A percentile compares a stretch with the other conserved stretches of the same genome.
phyloP scores from a whole-genome alignment of 2,113 vertebrate species.

The Panthera tigris region DNA sequence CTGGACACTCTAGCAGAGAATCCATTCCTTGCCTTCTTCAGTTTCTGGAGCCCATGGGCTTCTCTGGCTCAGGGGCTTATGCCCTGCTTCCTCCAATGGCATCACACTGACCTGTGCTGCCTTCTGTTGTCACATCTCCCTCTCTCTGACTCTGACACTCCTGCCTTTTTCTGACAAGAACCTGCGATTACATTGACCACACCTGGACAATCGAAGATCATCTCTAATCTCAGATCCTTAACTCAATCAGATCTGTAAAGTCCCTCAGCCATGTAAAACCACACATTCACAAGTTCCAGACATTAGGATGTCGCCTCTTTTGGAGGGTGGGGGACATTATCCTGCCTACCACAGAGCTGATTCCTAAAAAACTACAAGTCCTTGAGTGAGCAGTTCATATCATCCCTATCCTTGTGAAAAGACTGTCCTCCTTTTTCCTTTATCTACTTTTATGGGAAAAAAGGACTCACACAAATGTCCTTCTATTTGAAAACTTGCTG shows the following conservation, averaged over 20 bases:
- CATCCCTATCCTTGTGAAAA: conserved; percentile 7
- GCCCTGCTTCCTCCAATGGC: background rate
- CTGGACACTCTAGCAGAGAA: background rate
- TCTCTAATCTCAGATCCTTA: background rate
- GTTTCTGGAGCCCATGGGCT: background rate
- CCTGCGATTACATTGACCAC: background rate
- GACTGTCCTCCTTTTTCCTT: background rate
- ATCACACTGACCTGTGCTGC: background rate
- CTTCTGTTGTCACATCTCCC: background rate
- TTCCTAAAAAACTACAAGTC: background rate
- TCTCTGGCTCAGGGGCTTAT: background rate
- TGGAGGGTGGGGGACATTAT: background rate
- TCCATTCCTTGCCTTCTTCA: background rate
- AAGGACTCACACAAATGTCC: background rate
- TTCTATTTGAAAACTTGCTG: background rate
- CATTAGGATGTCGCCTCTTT: background rate
- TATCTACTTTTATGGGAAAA: background rate
- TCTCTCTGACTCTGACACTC: background rate
- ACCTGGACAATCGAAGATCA: background rate
- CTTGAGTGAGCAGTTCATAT: background rate
- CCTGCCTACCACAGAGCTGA: background rate
- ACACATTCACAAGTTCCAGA: background rate
- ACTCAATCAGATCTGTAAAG: background rate
- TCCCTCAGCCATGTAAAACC: background rate
- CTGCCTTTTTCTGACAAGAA: background rate